These are phyloP conservation scores for Pachliopta kotzebuea DNA, from an alignment of 2,888 invertebrate genomes.

Conservation along the genomic window DNA sequence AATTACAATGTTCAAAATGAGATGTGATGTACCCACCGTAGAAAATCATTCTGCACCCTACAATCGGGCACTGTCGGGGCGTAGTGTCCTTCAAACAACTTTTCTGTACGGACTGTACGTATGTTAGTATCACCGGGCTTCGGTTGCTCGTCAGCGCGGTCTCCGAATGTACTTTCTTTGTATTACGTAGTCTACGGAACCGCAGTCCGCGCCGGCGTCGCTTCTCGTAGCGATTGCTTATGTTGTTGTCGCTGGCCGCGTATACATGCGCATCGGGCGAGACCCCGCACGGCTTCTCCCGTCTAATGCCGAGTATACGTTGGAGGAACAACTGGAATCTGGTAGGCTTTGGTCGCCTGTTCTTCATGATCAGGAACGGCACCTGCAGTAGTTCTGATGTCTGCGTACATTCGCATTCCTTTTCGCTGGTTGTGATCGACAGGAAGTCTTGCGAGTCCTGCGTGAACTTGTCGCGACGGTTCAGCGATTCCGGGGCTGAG, in stretches of 20 bases:
- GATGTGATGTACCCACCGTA: constrained; percentile 48
- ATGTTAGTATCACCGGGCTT: constrained; percentile 54
- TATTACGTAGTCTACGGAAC: constrained; percentile 50
- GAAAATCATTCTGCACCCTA: constrained; percentile 59
- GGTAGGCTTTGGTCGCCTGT: constrained; percentile 47
- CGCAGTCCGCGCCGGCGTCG: constrained; percentile 41
- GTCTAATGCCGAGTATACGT: constrained; percentile 55
- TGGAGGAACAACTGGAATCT: constrained; percentile 64
- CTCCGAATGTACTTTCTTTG: constrained; percentile 60
- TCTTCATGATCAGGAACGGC: constrained; percentile 45
- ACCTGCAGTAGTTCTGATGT: constrained; percentile 36
- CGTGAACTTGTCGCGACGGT: constrained; percentile 35
- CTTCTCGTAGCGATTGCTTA: constrained; percentile 45
- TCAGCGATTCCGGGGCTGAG: constrained; percentile 29
- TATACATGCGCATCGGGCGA: constrained; percentile 46
- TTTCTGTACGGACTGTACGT: constrained; percentile 60
- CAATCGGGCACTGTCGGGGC: constrained; percentile 60
- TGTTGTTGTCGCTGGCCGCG: constrained; percentile 61
- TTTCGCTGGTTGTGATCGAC: constrained; percentile 34
- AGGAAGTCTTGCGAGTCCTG: constrained; percentile 43
- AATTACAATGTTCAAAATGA: not conserved
- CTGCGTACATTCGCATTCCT: constrained; percentile 43
- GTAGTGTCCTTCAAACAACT: constrained; percentile 62
- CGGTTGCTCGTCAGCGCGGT: constrained; percentile 45
- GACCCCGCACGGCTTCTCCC: constrained; percentile 41